A percentile compares a stretch with the other conserved stretches of the same genome.
Evolutionary conservation across 2,888 invertebrate species (phyloP).

Genomic region (Tenthredo scrophulariae): DNA sequence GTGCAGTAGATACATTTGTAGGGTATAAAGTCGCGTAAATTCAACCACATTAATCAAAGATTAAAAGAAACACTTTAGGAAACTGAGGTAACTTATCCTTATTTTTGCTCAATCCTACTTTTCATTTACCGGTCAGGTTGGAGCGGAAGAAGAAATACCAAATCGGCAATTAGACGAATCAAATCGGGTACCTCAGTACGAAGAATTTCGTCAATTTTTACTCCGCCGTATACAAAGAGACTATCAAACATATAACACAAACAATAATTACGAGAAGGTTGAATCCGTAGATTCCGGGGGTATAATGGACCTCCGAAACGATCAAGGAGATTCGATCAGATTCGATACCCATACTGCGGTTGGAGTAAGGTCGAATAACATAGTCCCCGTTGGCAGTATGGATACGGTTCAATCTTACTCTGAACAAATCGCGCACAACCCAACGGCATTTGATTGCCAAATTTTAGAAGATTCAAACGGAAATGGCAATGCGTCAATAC

Average conservation of each 20-base stretch:
- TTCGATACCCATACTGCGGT: background rate
- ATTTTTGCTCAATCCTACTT: background rate
- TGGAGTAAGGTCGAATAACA: background rate
- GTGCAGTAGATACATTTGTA: too few relatives aligned
- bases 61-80: background rate
- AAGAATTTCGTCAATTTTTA: conserved; percentile 70
- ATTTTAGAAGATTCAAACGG: conserved; percentile 54
- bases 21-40: background rate
- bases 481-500: conserved; percentile 60
- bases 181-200: conserved; percentile 66
- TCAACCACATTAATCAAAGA: background rate
- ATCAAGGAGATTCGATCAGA: background rate
- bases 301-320: conserved; percentile 12
- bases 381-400: background rate
- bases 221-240: conserved; percentile 67
- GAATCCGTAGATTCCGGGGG: background rate
- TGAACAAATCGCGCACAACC: conserved; percentile 31
- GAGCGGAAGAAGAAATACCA: conserved; percentile 72
- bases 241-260: conserved; percentile 65
- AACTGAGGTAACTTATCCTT: background rate
- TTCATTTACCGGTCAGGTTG: conserved; percentile 63
- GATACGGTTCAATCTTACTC: conserved; percentile 21
- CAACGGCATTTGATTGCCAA: conserved; percentile 42
- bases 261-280: conserved; percentile 63
- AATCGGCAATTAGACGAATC: conserved; percentile 66